Conservation (phyloP, 2,113 vertebrate species). For the Brachyhypopomus gauderio region DNA sequence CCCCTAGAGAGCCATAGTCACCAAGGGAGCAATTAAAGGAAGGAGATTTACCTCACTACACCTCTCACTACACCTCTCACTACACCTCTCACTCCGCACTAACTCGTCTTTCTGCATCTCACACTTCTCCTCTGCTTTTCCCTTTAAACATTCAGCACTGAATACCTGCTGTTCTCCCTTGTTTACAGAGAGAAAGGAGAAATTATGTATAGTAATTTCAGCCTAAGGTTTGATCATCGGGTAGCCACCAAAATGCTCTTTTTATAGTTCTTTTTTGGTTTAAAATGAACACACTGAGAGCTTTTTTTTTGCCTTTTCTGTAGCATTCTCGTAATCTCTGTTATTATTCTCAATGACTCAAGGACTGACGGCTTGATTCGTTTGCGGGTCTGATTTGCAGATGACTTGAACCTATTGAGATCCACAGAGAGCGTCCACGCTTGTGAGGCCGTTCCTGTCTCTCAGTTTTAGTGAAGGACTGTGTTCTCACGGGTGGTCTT, state of each 20-base stretch:
- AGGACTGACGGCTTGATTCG: slow-evolving; percentile 5
- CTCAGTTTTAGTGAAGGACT: slow-evolving; percentile 13
- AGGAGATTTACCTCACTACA: slow-evolving; percentile 57
- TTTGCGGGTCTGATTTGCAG: slow-evolving; percentile 26
- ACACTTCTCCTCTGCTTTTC: slow-evolving; percentile 4
- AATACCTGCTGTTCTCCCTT: slow-evolving; percentile 49
- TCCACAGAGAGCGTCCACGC: not conserved
- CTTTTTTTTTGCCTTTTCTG: not conserved
- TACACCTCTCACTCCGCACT: slow-evolving; percentile 32
- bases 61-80: slow-evolving; percentile 36
- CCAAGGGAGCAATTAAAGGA: slow-evolving; percentile 66
- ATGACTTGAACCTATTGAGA: not conserved
- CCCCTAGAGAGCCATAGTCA: slow-evolving; percentile 47
- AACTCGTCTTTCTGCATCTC: slow-evolving; percentile 14
- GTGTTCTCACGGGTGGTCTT: not conserved
- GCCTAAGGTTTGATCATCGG: slow-evolving; percentile 19
- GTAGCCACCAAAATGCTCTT: not conserved
- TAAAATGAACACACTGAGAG: not conserved
- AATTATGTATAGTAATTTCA: slow-evolving; percentile 30
- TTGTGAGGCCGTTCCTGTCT: not conserved
- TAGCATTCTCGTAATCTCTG: slow-evolving; percentile 7
- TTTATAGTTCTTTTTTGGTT: not conserved
- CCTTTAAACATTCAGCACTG: slow-evolving; percentile 49
- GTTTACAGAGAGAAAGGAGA: slow-evolving; percentile 30
- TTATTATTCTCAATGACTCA: slow-evolving; percentile 24